Evolutionary conservation across 2,797 vertebrate genomes (phyloP).

Genomic region (Passerculus sandwichensis): DNA sequence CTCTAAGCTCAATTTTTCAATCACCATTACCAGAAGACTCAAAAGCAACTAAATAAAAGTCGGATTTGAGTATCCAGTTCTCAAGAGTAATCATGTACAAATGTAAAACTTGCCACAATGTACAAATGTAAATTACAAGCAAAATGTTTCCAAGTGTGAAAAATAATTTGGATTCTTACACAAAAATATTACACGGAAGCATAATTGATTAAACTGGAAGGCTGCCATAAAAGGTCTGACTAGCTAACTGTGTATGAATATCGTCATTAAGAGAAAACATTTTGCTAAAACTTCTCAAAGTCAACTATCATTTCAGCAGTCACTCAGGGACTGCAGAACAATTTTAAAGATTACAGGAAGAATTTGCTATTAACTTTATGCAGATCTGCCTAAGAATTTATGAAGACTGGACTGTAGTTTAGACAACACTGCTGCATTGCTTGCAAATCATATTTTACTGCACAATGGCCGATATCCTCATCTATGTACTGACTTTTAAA

Average conservation of each 20-base stretch:
- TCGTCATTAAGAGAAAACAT: background rate
- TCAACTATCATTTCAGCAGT: slow-evolving; percentile 17
- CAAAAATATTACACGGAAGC: background rate
- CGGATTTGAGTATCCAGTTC: background rate
- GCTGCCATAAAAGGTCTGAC: background rate
- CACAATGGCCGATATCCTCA: background rate
- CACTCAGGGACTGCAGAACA: background rate
- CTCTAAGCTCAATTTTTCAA: background rate
- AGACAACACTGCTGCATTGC: background rate
- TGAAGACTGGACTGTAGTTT: background rate
- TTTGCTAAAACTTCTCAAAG: slow-evolving; percentile 6
- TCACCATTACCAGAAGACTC: background rate
- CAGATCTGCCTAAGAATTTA: slow-evolving; percentile 19
- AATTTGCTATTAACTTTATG: background rate
- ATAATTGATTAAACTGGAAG: background rate
- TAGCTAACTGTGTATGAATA: background rate
- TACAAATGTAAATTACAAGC: background rate
- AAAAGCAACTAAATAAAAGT: background rate
- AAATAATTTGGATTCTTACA: background rate
- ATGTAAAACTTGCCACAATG: background rate
- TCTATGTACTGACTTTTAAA: background rate
- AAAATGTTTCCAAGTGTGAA: background rate
- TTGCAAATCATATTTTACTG: background rate
- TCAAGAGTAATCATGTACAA: background rate
- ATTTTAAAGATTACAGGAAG: slow-evolving; percentile 12